Conservation (phyloP, 2,888 invertebrate species). For the Athalia circularis region DNA sequence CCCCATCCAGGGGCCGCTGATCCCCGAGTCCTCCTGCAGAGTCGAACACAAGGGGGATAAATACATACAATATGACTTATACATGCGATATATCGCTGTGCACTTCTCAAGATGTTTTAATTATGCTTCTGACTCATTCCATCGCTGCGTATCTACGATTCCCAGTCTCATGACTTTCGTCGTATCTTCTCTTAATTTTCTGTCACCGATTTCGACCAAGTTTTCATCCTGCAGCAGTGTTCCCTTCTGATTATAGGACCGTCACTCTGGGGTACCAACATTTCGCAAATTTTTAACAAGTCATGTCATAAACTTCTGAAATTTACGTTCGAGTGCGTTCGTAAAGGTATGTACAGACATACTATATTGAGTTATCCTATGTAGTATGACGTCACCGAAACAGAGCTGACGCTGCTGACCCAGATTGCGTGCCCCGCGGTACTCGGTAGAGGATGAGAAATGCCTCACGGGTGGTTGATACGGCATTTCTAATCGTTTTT, state of each 20-base stretch:
- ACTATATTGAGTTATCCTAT: neutral
- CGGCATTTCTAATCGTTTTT: conserved; percentile 38
- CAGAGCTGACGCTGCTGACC: conserved; percentile 41
- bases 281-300: no score
- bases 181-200: no score
- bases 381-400: conserved; percentile 30
- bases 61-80: neutral
- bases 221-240: no score
- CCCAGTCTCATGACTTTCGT: neutral
- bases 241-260: no score
- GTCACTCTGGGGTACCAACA: no score
- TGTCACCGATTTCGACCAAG: no score
- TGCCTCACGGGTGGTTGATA: conserved; percentile 23
- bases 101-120: neutral
- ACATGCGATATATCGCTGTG: neutral
- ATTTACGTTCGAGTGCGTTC: no score
- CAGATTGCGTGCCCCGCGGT: conserved; percentile 34
- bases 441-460: conserved; percentile 2
- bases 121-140: neutral
- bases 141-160: neutral
- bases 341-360: neutral
- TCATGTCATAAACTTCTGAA: no score
- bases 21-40: conserved; percentile 52
- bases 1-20: conserved; percentile 58
- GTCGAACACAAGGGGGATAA: neutral